Evolutionary conservation across 2,113 vertebrate genomes (phyloP).

Genomic region (Apus apus): DNA sequence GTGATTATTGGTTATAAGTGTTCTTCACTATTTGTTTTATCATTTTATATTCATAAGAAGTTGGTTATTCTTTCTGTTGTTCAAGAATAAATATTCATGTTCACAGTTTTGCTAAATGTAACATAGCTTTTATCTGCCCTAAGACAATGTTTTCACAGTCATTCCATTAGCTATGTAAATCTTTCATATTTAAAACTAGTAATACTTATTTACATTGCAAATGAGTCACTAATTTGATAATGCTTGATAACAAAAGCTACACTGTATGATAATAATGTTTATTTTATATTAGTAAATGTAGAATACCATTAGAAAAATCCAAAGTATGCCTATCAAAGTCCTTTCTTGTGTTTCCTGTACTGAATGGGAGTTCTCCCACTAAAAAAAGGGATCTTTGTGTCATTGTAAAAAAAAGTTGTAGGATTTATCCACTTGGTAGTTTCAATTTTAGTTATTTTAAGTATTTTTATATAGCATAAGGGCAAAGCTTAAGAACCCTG

Average conservation of each 20-base stretch:
- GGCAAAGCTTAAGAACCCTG: neutral
- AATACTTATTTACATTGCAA: constrained; percentile 44
- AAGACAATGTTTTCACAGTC: constrained; percentile 19
- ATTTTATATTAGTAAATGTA: neutral
- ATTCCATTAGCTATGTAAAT: constrained; percentile 47
- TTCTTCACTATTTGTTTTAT: constrained; percentile 10
- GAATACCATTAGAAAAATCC: neutral
- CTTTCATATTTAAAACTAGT: constrained; percentile 26
- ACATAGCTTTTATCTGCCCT: neutral
- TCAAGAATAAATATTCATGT: constrained; percentile 48
- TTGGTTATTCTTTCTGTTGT: constrained; percentile 36
- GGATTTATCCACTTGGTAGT: neutral
- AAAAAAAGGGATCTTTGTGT: neutral
- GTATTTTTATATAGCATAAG: neutral
- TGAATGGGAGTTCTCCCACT: neutral
- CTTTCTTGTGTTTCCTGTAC: neutral
- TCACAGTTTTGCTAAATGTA: constrained; percentile 36
- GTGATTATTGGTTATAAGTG: neutral
- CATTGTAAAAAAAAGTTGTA: neutral
- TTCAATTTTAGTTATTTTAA: neutral
- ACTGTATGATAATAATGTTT: constrained; percentile 5
- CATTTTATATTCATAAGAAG: neutral
- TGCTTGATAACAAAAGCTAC: constrained; percentile 19
- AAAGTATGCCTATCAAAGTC: neutral
- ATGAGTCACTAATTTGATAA: constrained; percentile 35